Evolutionary conservation across 2,888 invertebrate genomes (phyloP).

Genomic region (Phyllotreta striolata): DNA sequence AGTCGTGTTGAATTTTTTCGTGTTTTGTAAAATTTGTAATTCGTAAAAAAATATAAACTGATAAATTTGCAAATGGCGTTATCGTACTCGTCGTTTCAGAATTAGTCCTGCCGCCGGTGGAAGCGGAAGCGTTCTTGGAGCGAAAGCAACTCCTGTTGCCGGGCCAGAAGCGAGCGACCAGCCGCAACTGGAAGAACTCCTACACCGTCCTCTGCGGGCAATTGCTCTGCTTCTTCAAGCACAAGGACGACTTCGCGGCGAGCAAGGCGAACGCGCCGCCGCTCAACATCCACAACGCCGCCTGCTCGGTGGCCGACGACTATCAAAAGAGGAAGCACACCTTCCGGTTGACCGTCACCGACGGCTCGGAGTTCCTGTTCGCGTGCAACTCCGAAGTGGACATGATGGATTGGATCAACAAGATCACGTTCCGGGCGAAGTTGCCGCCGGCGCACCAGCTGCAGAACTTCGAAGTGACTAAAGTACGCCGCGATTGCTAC

Average conservation of each 20-base stretch:
- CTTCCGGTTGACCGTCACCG: slow-evolving; percentile 85
- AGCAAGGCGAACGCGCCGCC: slow-evolving; percentile 90
- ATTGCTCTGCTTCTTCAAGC: slow-evolving; percentile 96
- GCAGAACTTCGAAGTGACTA: slow-evolving; percentile 76
- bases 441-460: slow-evolving; percentile 90
- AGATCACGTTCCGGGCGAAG: slow-evolving; percentile 91
- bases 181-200: slow-evolving; percentile 94
- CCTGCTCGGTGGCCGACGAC: slow-evolving; percentile 87
- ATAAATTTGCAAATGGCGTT: too few relatives aligned
- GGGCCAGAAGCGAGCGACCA: slow-evolving; percentile 93
- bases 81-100: slow-evolving; percentile 53
- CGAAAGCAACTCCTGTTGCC: slow-evolving; percentile 94
- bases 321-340: slow-evolving; percentile 96
- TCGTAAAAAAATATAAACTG: too few relatives aligned
- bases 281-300: slow-evolving; percentile 80
- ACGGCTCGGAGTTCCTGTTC: slow-evolving; percentile 94
- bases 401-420: slow-evolving; percentile 90
- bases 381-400: slow-evolving; percentile 76
- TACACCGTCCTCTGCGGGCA: slow-evolving; percentile 97
- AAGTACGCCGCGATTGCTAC: slow-evolving; percentile 46
- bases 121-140: slow-evolving; percentile 90
- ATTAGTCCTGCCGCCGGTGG: slow-evolving; percentile 83
- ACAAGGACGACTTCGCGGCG: slow-evolving; percentile 87
- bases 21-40: too few relatives aligned
- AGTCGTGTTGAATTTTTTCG: too few relatives aligned